Base-by-base conservation (phyloP, 2,797 vertebrate species). In the Odontamblyopus rebecca region DNA sequence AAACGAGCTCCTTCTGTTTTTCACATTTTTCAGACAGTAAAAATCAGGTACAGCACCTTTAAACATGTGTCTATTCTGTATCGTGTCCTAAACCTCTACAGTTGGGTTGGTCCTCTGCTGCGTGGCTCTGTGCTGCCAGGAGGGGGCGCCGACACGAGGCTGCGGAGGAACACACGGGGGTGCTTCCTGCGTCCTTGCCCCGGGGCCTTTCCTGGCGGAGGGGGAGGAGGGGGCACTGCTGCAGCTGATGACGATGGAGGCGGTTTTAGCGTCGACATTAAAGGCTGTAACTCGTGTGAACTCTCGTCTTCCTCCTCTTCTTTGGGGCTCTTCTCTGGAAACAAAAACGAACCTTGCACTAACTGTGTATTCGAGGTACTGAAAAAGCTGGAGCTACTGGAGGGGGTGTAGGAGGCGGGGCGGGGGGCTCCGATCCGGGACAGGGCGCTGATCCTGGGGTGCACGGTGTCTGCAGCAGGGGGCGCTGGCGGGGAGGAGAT, bases 201-300 rank as follows among this genome's bases (percentile, higher is more conserved):
- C 0, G 71, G 81, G 32, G 85, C 80, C 1, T 89, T 80, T 69
- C 89, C 85, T 0, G 72, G 70, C 0, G 72, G 74, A 0, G 79
- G 73, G 0, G 78, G 41, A 0, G 89, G 23, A 0, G 90, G 91
- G 51, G 91, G 81, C 16, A 27, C 23, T 6, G 57, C 65, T 51
- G 87, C 11, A 6, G 57, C 64, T 51, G 87, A 89, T 1, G 32
- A 35, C 6, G 32, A 35, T 0, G 89, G 90, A 6, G 83, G 91
- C 72, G 83, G 91, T 73, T 92, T 93, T 71, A 91, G 77, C 0
- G 87, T 83, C 3, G 91, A 91, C 96, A 98, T 96, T 80, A 98
- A 93, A 0, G 96, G 96, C 85, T 95, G 95, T 78, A 94, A 90
- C 91, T 98, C 97, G 75, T 93, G 94, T 72, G 3, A 11, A 2